phyloP scores from a whole-genome alignment of 2,797 vertebrate genomes.

The Allobates femoralis region DNA sequence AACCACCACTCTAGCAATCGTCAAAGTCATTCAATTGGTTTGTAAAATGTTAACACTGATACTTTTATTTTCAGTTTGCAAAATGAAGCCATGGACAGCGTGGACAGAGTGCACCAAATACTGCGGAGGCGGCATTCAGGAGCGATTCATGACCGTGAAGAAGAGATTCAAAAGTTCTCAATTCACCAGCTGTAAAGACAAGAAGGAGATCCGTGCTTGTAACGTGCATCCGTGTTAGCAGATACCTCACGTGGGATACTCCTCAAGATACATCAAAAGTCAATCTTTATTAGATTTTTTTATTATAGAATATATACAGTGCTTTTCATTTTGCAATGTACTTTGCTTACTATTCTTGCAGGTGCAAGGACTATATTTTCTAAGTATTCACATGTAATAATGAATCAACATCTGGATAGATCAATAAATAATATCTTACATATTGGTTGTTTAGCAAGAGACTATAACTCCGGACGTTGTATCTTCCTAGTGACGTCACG shows the following conservation, averaged over 20 bases:
- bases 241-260: slow-evolving; percentile 70
- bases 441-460: slow-evolving; percentile 42
- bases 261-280: slow-evolving; percentile 76
- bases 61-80: slow-evolving; percentile 83
- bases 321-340: slow-evolving; percentile 78
- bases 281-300: slow-evolving; percentile 77
- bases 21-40: neutral
- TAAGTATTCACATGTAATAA: slow-evolving; percentile 69
- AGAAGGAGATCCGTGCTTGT: slow-evolving; percentile 97
- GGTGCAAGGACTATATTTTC: slow-evolving; percentile 76
- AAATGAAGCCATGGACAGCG: slow-evolving; percentile 94
- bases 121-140: slow-evolving; percentile 95
- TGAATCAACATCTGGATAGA: slow-evolving; percentile 68
- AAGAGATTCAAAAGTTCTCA: slow-evolving; percentile 91
- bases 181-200: slow-evolving; percentile 96
- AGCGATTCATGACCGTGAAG: slow-evolving; percentile 95
- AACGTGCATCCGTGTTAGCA: slow-evolving; percentile 95
- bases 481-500: slow-evolving; percentile 20
- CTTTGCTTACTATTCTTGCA: slow-evolving; percentile 77
- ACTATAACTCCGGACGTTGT: slow-evolving; percentile 29
- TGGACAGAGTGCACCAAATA: slow-evolving; percentile 95
- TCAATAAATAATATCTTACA: slow-evolving; percentile 33
- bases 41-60: neutral
- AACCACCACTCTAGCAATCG: neutral
- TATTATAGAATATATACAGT: slow-evolving; percentile 74